These are phyloP conservation scores for Acleris holmiana DNA, from an alignment of 2,888 invertebrate species.

Conservation along the genomic window DNA sequence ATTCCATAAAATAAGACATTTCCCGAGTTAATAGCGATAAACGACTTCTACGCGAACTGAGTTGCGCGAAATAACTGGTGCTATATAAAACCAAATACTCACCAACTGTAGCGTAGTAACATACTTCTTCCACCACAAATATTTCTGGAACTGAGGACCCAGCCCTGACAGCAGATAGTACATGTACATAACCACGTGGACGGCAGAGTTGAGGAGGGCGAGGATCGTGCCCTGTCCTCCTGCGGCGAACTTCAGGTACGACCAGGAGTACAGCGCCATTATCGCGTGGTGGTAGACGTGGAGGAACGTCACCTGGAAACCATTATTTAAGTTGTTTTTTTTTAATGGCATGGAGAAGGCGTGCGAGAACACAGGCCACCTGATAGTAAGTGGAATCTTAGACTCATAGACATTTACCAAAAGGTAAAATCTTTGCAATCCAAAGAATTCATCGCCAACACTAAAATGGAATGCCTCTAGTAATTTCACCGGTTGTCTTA, in stretches of 20 bases:
- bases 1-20: too few relatives aligned
- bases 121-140: constrained; percentile 95
- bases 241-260: constrained; percentile 90
- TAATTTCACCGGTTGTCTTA: too few relatives aligned
- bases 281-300: constrained; percentile 95
- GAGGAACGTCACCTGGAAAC: constrained; percentile 91
- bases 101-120: constrained; percentile 93
- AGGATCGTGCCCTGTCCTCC: constrained; percentile 91
- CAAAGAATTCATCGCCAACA: too few relatives aligned
- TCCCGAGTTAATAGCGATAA: too few relatives aligned
- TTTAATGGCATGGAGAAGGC: too few relatives aligned
- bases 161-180: constrained; percentile 92
- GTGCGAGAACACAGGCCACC: too few relatives aligned
- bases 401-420: too few relatives aligned
- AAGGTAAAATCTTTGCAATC: too few relatives aligned
- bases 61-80: too few relatives aligned
- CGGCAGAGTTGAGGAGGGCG: constrained; percentile 89
- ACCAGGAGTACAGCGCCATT: constrained; percentile 91
- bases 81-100: constrained; percentile 45
- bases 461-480: too few relatives aligned
- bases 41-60: too few relatives aligned
- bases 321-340: neutral
- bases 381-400: too few relatives aligned
- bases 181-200: constrained; percentile 93
- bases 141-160: constrained; percentile 90